These are phyloP conservation scores for Pachymerium ferrugineum DNA, from an alignment of 2,888 invertebrate genomes.

Conservation along the genomic window DNA sequence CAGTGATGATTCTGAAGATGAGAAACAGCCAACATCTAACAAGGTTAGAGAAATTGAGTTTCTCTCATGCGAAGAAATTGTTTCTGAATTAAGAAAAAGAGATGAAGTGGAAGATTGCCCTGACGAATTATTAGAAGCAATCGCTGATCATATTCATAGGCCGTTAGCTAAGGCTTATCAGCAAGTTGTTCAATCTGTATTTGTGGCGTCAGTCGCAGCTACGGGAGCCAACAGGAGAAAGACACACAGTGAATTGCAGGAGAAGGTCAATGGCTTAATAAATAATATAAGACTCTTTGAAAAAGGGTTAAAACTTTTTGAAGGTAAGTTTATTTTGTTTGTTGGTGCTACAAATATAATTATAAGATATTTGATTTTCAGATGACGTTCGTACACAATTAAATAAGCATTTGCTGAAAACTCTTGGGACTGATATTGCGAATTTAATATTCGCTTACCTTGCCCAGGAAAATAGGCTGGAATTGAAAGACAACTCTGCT, in stretches of 20 bases:
- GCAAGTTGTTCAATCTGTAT: conserved; percentile 64
- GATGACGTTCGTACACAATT: conserved; percentile 61
- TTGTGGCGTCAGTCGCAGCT: conserved; percentile 67
- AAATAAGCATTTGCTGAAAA: conserved; percentile 75
- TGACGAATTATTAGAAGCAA: conserved; percentile 62
- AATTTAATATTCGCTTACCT: conserved; percentile 72
- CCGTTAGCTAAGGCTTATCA: conserved; percentile 47
- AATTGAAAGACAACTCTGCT: conserved; percentile 42
- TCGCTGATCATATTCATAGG: conserved; percentile 63
- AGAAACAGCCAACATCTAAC: conserved; percentile 37
- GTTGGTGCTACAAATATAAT: background rate
- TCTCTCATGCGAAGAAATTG: conserved; percentile 62
- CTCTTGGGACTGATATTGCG: conserved; percentile 72
- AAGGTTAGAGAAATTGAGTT: conserved; percentile 57
- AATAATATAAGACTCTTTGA: conserved; percentile 49
- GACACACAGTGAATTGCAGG: conserved; percentile 73
- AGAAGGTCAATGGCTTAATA: conserved; percentile 67
- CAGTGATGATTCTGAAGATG: conserved; percentile 65
- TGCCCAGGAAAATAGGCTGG: conserved; percentile 62
- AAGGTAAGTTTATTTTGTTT: conserved; percentile 39
- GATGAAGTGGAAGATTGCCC: conserved; percentile 55
- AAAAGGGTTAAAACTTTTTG: conserved; percentile 47
- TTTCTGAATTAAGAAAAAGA: conserved; percentile 55
- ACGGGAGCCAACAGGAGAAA: conserved; percentile 62
- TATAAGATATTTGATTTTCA: conserved; percentile 38